A percentile compares a stretch with the other conserved stretches of the same genome.
Evolutionary conservation across 2,888 invertebrate species (phyloP).

Genomic region (Idaea aversata): DNA sequence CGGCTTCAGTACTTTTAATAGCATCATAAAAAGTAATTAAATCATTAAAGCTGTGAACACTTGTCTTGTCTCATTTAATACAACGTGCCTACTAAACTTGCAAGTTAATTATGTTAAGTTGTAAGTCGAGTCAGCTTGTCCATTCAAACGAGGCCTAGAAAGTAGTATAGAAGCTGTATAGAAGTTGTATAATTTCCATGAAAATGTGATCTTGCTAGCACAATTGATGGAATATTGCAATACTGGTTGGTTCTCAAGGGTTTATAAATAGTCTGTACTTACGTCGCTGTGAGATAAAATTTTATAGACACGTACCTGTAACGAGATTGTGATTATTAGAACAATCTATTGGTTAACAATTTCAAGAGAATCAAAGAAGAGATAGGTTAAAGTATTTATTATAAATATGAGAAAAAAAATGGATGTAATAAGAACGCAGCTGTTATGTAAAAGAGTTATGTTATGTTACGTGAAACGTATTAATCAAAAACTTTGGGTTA

Average conservation of each 20-base stretch:
- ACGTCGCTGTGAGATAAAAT: neutral
- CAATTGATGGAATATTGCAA: slow-evolving; percentile 54
- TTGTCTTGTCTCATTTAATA: slow-evolving; percentile 3
- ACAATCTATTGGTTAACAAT: neutral
- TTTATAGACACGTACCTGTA: neutral
- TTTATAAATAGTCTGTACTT: slow-evolving; percentile 12
- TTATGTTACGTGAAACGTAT: too few species aligned
- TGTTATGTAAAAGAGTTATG: too few species aligned
- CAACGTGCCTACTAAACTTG: slow-evolving; percentile 4
- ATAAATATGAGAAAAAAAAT: neutral
- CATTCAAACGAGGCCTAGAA: slow-evolving; percentile 47
- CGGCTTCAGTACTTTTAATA: neutral
- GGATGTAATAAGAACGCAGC: neutral
- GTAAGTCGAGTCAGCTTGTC: slow-evolving; percentile 37
- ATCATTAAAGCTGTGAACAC: neutral
- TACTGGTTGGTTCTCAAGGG: slow-evolving; percentile 8
- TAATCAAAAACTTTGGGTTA: too few species aligned
- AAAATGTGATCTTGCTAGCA: slow-evolving; percentile 45
- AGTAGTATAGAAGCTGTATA: slow-evolving; percentile 39
- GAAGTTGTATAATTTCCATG: slow-evolving; percentile 50
- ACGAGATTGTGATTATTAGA: neutral
- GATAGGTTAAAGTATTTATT: neutral
- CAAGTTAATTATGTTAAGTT: slow-evolving; percentile 21
- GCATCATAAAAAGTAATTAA: slow-evolving; percentile 8
- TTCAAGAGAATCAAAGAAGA: neutral